Conservation (phyloP, 2,888 invertebrate genomes). For the Andrena minutula region DNA sequence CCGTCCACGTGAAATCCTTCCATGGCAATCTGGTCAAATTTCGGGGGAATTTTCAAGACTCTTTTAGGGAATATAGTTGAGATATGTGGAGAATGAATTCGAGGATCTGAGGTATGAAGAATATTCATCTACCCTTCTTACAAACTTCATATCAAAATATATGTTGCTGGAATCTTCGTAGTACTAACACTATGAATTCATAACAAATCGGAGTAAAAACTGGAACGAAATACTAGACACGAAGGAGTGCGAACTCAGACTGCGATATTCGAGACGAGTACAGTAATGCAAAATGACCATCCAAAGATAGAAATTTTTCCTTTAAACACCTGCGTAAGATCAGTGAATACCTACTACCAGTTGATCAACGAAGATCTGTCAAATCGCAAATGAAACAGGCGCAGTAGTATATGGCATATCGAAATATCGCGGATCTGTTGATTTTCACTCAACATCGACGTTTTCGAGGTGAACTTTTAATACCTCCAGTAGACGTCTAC, state of each 20-base stretch:
- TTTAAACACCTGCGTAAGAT: too few relatives aligned
- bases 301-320: too few relatives aligned
- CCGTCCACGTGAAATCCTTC: not conserved
- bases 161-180: not conserved
- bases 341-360: not conserved
- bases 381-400: not conserved
- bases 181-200: not conserved
- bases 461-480: slow-evolving; percentile 75
- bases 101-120: too few relatives aligned
- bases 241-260: too few relatives aligned
- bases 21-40: not conserved
- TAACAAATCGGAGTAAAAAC: not conserved
- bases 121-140: too few relatives aligned
- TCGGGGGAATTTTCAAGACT: not conserved
- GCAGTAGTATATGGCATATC: not conserved
- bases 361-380: not conserved
- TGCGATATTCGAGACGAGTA: too few relatives aligned
- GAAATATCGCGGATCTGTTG: slow-evolving; percentile 21
- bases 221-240: not conserved
- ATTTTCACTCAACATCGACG: slow-evolving; percentile 52
- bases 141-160: too few relatives aligned
- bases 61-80: not conserved
- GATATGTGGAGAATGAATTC: not conserved
- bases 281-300: too few relatives aligned
- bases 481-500: slow-evolving; percentile 65